Base-by-base conservation (phyloP, 1,140 invertebrate genomes). In the Melitaea cinxia region DNA sequence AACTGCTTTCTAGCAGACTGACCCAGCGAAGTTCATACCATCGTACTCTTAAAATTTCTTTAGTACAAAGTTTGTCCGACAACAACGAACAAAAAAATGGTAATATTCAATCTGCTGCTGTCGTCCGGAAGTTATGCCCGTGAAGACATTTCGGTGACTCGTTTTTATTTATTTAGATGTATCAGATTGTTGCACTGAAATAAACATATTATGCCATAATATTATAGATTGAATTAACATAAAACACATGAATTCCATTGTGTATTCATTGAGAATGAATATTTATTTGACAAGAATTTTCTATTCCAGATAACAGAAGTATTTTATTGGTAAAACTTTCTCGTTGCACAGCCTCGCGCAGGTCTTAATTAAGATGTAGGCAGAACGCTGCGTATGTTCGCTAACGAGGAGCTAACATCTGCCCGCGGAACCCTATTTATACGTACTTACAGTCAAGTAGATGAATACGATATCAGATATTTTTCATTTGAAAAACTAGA, bases 361-460 rank as follows among this genome's bases (percentile, higher is more conserved):
- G 55, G 21, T 26, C 75, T 88, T 88, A 85, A 88, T 88, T 88
- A 88, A 88, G 85, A 84, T 88, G 83, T 86, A 86, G 80, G 73
- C 77, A 84, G 82, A 88, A 78, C 78, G 77, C 70, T 70, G 78
- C 68, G 78, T 83, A 75, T 85, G 81, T 85, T 67, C 75, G 70
- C 83, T 88, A 88, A 88, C 85, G 82, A 88, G 83, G 50, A 69
- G 73, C 75, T 72, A 83, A 80, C 82, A 79, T 83, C 80, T 82
- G 75, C 78, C 63, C 47, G 47, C 63, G 63, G 70, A 58, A 53
- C 47, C 63, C 62, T 57, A 65, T 65, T 59, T 52, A 53, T 53
- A 58, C 35, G 54, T 59, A 42, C 35, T n/a, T 37, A 37, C n/a
- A n/a, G 35, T 65, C 33, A 42, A 59, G 45, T 53, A 42, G 59